Percentiles rank a stretch among this genome's conserved stretches.
phyloP scores from a whole-genome alignment of 1,140 invertebrate genomes.

The Neoseiulus cucumeris region DNA sequence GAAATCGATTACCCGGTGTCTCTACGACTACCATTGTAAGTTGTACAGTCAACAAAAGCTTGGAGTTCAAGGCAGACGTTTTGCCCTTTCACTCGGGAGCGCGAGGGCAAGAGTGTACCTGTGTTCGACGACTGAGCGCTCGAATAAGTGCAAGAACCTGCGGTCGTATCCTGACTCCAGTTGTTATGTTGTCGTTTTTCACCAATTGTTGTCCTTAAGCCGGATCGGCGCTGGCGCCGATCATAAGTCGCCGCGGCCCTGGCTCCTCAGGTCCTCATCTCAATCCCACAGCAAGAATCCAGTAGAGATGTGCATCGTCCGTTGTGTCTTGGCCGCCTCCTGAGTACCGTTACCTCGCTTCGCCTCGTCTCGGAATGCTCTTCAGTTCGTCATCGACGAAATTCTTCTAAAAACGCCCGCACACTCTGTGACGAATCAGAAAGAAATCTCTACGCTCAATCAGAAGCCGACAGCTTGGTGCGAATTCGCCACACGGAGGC shows the following conservation, averaged over 20 bases:
- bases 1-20: too few relatives aligned
- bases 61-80: too few relatives aligned
- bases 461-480: not conserved
- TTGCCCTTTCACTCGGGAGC: too few relatives aligned
- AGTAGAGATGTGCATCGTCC: not conserved
- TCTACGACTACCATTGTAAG: too few relatives aligned
- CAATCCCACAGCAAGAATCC: not conserved
- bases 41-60: too few relatives aligned
- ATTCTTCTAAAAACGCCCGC: not conserved
- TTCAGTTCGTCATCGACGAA: not conserved
- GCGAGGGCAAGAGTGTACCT: too few relatives aligned
- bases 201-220: too few relatives aligned
- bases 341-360: not conserved
- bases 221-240: too few relatives aligned
- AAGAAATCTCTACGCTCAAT: not conserved
- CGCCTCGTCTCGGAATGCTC: not conserved
- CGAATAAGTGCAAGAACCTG: too few relatives aligned
- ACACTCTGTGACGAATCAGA: not conserved
- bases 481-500: not conserved
- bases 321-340: not conserved
- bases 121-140: too few relatives aligned
- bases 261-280: not conserved
- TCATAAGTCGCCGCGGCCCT: not conserved
- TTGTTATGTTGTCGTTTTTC: too few relatives aligned
- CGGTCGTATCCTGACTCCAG: too few relatives aligned